Conservation (phyloP, 2,888 invertebrate species). For the Cactoblastis cactorum region DNA sequence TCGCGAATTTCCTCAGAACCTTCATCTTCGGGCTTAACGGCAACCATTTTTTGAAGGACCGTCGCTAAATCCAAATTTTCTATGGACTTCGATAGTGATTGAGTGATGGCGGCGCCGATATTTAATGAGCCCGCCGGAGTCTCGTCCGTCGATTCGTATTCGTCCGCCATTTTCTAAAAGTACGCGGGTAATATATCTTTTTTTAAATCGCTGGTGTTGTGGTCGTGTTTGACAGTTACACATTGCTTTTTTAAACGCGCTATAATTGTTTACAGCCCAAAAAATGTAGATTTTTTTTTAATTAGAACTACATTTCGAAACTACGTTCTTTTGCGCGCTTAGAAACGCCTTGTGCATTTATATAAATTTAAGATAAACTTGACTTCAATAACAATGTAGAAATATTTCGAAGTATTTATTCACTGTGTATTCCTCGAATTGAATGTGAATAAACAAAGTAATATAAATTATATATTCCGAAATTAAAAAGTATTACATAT, state of each 20-base stretch:
- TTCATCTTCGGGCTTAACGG: conserved; percentile 46
- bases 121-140: conserved; percentile 29
- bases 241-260: not conserved
- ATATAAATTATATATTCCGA: too few species aligned
- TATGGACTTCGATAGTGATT: conserved; percentile 52
- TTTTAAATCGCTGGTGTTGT: not conserved
- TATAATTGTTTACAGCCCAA: not conserved
- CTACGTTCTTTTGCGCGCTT: not conserved
- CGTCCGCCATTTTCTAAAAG: conserved; percentile 40
- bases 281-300: too few species aligned
- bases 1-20: conserved; percentile 46
- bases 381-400: not conserved
- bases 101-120: conserved; percentile 45
- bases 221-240: not conserved
- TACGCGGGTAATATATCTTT: conserved; percentile 16
- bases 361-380: not conserved
- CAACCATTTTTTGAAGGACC: conserved; percentile 53
- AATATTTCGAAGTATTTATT: not conserved
- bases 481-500: not conserved
- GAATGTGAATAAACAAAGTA: too few species aligned
- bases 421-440: too few species aligned
- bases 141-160: conserved; percentile 22
- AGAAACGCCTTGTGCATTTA: not conserved
- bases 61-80: conserved; percentile 55
- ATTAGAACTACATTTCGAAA: too few species aligned